These are phyloP conservation scores for Eubasilissa splendida DNA, from an alignment of 2,888 invertebrate genomes.

Conservation along the genomic window DNA sequence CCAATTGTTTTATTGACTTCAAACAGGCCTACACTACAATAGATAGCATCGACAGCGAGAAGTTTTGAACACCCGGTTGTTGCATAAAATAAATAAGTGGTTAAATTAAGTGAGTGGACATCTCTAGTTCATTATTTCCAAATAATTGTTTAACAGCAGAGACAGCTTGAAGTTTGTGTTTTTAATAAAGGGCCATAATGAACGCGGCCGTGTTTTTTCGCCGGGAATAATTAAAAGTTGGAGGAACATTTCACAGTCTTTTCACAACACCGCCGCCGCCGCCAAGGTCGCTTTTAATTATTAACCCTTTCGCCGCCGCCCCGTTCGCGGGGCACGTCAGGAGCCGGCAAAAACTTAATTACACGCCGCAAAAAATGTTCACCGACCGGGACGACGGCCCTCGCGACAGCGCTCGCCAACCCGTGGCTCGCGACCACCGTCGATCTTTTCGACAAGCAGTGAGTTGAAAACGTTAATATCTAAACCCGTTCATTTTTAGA, in stretches of 20 bases:
- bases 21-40: no score
- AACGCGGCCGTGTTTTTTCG: conserved; percentile 16
- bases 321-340: background rate
- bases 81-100: no score
- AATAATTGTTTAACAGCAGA: background rate
- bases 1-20: no score
- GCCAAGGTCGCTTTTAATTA: conserved; percentile 33
- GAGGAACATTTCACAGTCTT: conserved; percentile 17
- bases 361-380: conserved; percentile 28
- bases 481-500: no score
- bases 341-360: conserved; percentile 33
- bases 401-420: background rate
- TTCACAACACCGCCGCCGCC: background rate
- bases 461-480: no score
- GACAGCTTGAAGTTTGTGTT: background rate
- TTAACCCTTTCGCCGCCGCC: conserved; percentile 35
- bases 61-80: no score
- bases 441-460: no score
- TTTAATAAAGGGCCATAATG: conserved; percentile 8
- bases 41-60: no score
- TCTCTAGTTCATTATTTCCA: background rate
- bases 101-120: background rate
- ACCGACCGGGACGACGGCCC: conserved; percentile 23
- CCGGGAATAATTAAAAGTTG: conserved; percentile 31
- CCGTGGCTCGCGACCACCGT: no score